A percentile compares a stretch with the other conserved stretches of the same genome.
Conservation (phyloP, 2,797 vertebrate species). For the Malacoraja senta region DNA sequence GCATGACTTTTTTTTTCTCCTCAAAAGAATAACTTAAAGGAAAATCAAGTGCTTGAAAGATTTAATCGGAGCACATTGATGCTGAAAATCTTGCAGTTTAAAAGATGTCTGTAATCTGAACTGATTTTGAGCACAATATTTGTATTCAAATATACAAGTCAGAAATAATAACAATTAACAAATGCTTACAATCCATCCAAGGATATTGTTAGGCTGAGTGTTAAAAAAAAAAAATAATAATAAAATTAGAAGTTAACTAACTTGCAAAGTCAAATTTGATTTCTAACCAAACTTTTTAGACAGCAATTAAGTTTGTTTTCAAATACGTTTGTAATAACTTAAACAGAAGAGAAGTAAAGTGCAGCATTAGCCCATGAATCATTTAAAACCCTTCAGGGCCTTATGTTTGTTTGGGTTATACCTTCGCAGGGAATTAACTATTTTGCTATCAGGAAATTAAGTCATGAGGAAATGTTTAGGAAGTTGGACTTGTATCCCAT, state of each 20-base stretch:
- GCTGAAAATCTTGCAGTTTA: neutral
- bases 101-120: neutral
- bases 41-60: neutral
- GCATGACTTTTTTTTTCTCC: neutral
- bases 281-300: neutral
- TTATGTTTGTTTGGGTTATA: neutral
- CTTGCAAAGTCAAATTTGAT: neutral
- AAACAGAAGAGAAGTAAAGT: neutral
- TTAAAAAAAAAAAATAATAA: too few species aligned
- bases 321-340: neutral
- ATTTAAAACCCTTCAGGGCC: neutral
- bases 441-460: conserved; percentile 13
- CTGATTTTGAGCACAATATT: neutral
- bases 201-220: neutral
- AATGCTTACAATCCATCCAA: neutral
- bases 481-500: neutral
- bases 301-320: neutral
- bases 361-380: neutral
- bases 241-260: neutral
- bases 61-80: neutral
- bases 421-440: neutral
- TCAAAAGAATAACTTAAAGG: neutral
- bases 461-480: neutral
- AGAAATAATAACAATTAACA: neutral
- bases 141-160: neutral